These are phyloP conservation scores for Mesorhabditis spiculigera DNA, from an alignment of 2,888 invertebrate genomes.

Conservation along the genomic window DNA sequence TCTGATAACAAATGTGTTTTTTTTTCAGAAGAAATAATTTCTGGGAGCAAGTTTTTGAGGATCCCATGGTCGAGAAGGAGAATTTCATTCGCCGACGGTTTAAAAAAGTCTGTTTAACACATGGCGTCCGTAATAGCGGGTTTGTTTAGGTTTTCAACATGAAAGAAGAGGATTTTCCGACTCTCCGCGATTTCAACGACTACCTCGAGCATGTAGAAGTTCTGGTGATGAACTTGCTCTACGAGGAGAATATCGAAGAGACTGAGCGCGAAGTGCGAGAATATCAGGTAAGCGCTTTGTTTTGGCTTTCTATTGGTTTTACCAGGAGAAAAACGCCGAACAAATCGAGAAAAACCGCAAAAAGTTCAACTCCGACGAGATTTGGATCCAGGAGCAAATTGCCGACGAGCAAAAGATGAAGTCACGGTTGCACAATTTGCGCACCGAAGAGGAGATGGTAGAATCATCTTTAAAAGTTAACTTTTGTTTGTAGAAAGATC, in stretches of 20 bases:
- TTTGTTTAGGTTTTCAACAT: conserved; percentile 75
- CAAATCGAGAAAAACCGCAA: conserved; percentile 51
- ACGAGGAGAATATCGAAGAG: conserved; percentile 42
- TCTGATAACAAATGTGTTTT: no score
- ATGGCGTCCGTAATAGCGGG: neutral
- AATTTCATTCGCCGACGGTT: conserved; percentile 87
- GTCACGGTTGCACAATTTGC: conserved; percentile 4
- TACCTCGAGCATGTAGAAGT: conserved; percentile 93
- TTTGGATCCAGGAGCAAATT: conserved; percentile 66
- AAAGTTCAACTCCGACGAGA: conserved; percentile 65
- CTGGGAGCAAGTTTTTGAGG: conserved; percentile 89
- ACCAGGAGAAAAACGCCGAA: conserved; percentile 39
- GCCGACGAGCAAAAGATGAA: conserved; percentile 43
- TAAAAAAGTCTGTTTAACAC: conserved; percentile 61
- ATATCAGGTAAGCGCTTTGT: conserved; percentile 13
- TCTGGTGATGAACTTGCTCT: conserved; percentile 43
- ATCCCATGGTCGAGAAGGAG: conserved; percentile 92
- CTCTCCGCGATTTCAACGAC: conserved; percentile 83
- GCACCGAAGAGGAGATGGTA: neutral
- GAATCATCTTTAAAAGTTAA: neutral
- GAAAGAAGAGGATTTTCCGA: conserved; percentile 85
- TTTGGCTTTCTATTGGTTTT: neutral
- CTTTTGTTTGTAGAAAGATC: conserved; percentile 24
- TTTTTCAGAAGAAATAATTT: conserved; percentile 74
- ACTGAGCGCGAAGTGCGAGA: conserved; percentile 42